phyloP scores from a whole-genome alignment of 2,888 invertebrate species.

The Drosophila meridionalis region DNA sequence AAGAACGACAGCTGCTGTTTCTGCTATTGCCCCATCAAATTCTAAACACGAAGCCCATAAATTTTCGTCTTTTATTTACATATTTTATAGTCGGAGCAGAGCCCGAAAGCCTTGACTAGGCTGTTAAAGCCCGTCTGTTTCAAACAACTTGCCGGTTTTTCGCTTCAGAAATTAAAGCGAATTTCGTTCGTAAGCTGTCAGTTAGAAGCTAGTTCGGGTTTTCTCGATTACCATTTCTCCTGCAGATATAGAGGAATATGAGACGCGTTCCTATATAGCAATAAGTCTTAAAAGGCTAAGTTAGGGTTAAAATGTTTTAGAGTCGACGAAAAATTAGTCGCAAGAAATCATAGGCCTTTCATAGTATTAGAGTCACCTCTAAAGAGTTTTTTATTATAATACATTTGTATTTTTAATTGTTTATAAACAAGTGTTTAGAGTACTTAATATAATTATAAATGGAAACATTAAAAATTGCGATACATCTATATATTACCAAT shows the following conservation, averaged over 20 bases:
- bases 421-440: too few species aligned
- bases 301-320: too few species aligned
- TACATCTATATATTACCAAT: too few species aligned
- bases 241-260: not conserved
- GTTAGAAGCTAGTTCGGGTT: not conserved
- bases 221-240: constrained; percentile 4
- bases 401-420: too few species aligned
- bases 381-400: too few species aligned
- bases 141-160: constrained; percentile 14
- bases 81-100: constrained; percentile 60
- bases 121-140: constrained; percentile 15
- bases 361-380: too few species aligned
- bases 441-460: too few species aligned
- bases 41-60: constrained; percentile 76
- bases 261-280: not conserved
- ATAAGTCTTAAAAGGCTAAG: too few species aligned
- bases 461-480: too few species aligned
- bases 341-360: too few species aligned
- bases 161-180: constrained; percentile 46
- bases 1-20: constrained; percentile 28
- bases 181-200: constrained; percentile 38
- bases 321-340: too few species aligned
- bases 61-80: constrained; percentile 78
- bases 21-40: constrained; percentile 61
- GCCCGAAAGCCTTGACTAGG: constrained; percentile 29